Evolutionary conservation across 2,797 vertebrate genomes (phyloP).

Genomic region (Enteromius radiatus): DNA sequence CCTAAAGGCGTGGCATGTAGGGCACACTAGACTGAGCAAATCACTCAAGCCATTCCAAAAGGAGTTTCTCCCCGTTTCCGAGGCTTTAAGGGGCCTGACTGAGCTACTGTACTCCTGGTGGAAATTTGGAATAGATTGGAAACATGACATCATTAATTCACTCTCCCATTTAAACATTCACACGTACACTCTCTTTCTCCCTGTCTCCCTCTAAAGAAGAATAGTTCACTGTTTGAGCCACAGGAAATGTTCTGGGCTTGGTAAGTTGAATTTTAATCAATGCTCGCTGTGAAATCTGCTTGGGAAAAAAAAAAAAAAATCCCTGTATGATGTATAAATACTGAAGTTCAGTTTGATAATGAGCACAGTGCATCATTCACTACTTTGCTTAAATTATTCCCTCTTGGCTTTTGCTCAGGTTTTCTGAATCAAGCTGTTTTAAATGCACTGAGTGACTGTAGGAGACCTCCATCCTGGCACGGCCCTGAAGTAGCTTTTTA

Average conservation of each 20-base stretch:
- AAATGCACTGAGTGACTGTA: conserved; percentile 57
- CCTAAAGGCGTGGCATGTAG: neutral
- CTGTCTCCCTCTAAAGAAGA: conserved; percentile 33
- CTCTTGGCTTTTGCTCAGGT: conserved; percentile 50
- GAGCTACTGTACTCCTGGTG: conserved; percentile 26
- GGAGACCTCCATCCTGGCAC: conserved; percentile 54
- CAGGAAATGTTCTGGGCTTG: conserved; percentile 7
- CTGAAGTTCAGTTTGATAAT: conserved; percentile 19
- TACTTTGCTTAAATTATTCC: conserved; percentile 41
- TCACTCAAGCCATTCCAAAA: conserved; percentile 2
- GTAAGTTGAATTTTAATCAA: conserved; percentile 38
- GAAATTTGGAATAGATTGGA: conserved; percentile 40
- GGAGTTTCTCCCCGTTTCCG: neutral
- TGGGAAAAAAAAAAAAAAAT: neutral
- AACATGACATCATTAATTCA: conserved; percentile 40
- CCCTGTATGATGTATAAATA: conserved; percentile 23
- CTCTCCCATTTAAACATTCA: conserved; percentile 41
- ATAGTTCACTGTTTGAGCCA: conserved; percentile 22
- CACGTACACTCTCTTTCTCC: conserved; percentile 36
- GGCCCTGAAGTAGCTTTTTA: conserved; percentile 52
- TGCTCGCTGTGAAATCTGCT: conserved; percentile 1
- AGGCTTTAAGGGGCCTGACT: neutral
- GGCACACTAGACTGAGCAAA: conserved; percentile 8
- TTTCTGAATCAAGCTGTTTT: conserved; percentile 61
- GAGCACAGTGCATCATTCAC: conserved; percentile 39